phyloP scores from a whole-genome alignment of 1,140 invertebrate genomes.

The Philopotamus ludificatus region DNA sequence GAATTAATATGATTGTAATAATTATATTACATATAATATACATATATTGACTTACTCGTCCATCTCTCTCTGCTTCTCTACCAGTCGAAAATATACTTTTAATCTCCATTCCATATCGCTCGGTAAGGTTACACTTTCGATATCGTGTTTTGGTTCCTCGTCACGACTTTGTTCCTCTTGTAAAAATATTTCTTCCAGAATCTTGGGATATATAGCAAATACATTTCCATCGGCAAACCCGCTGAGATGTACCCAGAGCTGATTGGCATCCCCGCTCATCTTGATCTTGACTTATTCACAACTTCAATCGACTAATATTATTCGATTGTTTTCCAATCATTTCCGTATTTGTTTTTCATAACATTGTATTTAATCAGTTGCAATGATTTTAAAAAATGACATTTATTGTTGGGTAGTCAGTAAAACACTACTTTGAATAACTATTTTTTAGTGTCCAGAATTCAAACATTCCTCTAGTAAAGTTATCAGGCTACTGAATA shows the following conservation, averaged over 20 bases:
- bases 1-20: too few species aligned
- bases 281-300: background rate
- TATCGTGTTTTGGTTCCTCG: conserved; percentile 47
- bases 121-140: conserved; percentile 57
- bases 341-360: too few species aligned
- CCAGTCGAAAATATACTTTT: conserved; percentile 70
- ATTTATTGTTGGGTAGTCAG: too few species aligned
- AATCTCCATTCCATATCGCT: conserved; percentile 72
- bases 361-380: too few species aligned
- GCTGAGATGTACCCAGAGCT: conserved; percentile 56
- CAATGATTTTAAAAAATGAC: too few species aligned
- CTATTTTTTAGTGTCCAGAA: too few species aligned
- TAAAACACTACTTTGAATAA: too few species aligned
- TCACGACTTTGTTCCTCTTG: conserved; percentile 51
- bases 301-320: too few species aligned
- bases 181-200: conserved; percentile 50
- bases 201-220: conserved; percentile 53
- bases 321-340: too few species aligned
- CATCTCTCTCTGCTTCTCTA: conserved; percentile 64
- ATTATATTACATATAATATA: too few species aligned
- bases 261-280: conserved; percentile 44
- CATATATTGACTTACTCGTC: conserved; percentile 45
- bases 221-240: conserved; percentile 54
- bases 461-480: background rate
- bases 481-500: background rate